Evolutionary conservation across 2,113 vertebrate species (phyloP).

Genomic region (Suncus etruscus): DNA sequence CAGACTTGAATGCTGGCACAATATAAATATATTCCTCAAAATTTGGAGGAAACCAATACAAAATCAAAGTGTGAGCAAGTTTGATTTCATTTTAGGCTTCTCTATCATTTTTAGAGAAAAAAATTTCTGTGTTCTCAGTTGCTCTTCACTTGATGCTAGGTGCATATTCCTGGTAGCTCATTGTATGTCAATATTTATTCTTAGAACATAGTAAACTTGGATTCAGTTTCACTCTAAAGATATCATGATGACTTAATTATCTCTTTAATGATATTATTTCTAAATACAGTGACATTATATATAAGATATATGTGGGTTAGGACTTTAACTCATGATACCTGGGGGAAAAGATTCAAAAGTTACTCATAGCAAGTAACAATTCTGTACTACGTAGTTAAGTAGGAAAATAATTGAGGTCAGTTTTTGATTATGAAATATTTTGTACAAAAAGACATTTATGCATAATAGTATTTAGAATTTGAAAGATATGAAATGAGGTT

Average conservation of each 20-base stretch:
- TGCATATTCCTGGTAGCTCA: background rate
- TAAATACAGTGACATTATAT: background rate
- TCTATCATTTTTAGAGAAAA: background rate
- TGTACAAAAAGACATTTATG: background rate
- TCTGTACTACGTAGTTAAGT: background rate
- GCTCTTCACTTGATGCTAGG: background rate
- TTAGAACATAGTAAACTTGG: background rate
- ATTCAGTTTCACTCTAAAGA: background rate
- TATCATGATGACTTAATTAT: background rate
- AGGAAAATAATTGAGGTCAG: background rate
- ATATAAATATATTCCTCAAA: background rate
- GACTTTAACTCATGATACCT: background rate
- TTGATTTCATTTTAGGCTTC: background rate
- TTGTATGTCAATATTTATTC: conserved; percentile 20
- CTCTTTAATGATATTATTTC: background rate
- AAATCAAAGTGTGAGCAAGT: background rate
- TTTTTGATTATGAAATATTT: background rate
- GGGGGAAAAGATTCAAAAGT: background rate
- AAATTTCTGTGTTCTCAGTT: background rate
- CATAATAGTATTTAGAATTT: background rate
- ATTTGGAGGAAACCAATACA: background rate
- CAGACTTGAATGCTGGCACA: background rate
- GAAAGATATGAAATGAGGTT: background rate
- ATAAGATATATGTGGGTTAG: background rate
- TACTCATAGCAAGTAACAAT: background rate